Conservation (phyloP, 2,797 vertebrate genomes). For the Pseudochirops cupreus region DNA sequence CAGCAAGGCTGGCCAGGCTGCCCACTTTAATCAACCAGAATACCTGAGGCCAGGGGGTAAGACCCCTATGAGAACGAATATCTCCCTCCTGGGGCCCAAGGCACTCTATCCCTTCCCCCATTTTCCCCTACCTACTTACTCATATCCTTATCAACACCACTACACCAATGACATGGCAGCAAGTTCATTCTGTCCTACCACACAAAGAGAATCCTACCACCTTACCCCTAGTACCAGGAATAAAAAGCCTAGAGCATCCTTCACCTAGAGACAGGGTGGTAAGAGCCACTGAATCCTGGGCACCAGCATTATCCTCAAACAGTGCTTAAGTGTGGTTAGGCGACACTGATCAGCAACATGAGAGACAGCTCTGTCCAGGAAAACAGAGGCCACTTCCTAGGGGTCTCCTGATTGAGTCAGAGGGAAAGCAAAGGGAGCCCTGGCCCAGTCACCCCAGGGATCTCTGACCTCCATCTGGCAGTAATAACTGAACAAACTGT, state of each 20-base stretch:
- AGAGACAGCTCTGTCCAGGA: background rate
- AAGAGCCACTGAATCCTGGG: slow-evolving; percentile 50
- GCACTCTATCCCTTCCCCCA: background rate
- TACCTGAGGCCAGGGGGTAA: slow-evolving; percentile 37
- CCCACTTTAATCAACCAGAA: slow-evolving; percentile 10
- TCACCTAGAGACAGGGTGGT: slow-evolving; percentile 5
- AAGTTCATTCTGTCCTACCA: background rate
- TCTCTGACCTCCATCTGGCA: background rate
- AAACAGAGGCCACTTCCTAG: slow-evolving; percentile 29
- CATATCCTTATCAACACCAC: background rate
- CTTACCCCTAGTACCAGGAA: background rate
- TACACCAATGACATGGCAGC: background rate
- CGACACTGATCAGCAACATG: background rate
- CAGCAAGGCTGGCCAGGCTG: background rate
- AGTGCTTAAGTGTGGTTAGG: slow-evolving; percentile 9
- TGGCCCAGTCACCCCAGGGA: slow-evolving; percentile 1
- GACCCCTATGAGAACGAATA: background rate
- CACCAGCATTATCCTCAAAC: slow-evolving; percentile 34
- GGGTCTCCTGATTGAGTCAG: slow-evolving; percentile 11
- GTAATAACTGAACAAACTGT: background rate
- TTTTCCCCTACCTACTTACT: slow-evolving; percentile 29
- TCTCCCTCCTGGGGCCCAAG: slow-evolving; percentile 38
- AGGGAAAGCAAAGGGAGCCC: too few relatives aligned
- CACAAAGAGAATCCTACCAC: background rate
- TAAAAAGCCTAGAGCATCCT: slow-evolving; percentile 15